Conservation (phyloP, 23 tunicate genomes). For the Aplidium turbinatum region DNA sequence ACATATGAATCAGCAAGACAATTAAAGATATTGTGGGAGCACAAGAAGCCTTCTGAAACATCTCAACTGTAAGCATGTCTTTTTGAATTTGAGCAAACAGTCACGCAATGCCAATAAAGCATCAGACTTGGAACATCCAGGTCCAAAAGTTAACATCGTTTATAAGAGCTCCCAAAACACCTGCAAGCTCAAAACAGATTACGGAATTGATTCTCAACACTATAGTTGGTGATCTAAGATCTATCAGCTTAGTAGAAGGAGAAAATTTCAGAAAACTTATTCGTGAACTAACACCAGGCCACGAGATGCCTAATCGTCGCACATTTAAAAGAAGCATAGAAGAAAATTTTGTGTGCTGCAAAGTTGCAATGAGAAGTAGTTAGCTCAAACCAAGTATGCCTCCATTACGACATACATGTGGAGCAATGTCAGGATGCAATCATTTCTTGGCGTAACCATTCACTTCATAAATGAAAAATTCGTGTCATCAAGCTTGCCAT, state of each 20-base stretch:
- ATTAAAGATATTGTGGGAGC: too few relatives aligned
- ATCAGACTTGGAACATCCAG: too few relatives aligned
- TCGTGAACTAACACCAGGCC: conserved; percentile 34
- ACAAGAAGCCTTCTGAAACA: conserved; percentile 37
- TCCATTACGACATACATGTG: conserved; percentile 40
- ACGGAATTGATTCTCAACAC: conserved; percentile 30
- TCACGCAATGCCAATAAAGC: too few relatives aligned
- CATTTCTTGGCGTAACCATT: conserved; percentile 46
- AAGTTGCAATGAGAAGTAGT: conserved; percentile 1
- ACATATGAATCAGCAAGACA: too few relatives aligned
- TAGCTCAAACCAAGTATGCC: conserved; percentile 18
- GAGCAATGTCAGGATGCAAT: conserved; percentile 36
- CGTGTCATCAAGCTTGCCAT: too few relatives aligned
- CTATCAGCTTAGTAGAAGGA: conserved; percentile 47
- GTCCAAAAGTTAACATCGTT: conserved; percentile 32
- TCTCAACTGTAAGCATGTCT: conserved; percentile 29
- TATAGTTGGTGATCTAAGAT: conserved; percentile 47
- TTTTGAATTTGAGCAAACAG: conserved; percentile 7
- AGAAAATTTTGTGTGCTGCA: conserved; percentile 12
- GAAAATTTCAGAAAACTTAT: conserved; percentile 36
- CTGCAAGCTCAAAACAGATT: conserved; percentile 35
- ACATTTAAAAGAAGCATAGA: conserved; percentile 30
- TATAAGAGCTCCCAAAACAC: conserved; percentile 21
- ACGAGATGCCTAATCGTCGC: conserved; percentile 30
- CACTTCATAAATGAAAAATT: conserved; percentile 34